Evolutionary conservation across 2,888 invertebrate genomes (phyloP), one percentile per base, ranked within the genome.

Genomic region (Sisyra nigra): DNA sequence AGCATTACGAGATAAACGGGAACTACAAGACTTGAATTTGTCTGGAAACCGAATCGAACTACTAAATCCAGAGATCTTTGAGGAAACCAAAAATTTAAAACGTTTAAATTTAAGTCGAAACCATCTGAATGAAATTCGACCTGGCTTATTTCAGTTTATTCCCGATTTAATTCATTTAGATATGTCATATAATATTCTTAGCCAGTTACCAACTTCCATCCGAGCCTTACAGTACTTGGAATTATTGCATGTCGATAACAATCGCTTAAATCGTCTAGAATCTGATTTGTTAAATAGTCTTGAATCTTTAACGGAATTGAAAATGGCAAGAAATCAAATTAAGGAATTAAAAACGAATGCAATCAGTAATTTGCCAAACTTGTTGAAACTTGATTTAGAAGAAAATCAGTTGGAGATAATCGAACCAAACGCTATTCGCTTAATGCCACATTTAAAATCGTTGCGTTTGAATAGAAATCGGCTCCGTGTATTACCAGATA

Each of bases 401-500:
- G 80, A 79, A 53, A 87, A 92, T 58, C 79, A 86, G 54, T 68
- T 92, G 29, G 74, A 76, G 55, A 66, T 75, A 14, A 68, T 89
- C 29, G 80, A 85, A 53, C 68, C 80, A 0, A 78, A 80, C 47
- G 76, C 85, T 0, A 71, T 91, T 30, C 67, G 72, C 44, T 70
- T 74, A 45, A 59, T 89, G 36, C 80, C 82, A 0, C 76, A 76
- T 45, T 58, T 86, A 19, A 70, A 75, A 45, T 75, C 78, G 5
- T 62, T 89, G 14, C 73, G 75, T 43, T 61, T 88, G 44, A 77
- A 79, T 29, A 73, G 74, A 51, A 85, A 85, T 57, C 76, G 76
- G 48, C 64, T 85, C n/a, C 67, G 74, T 48, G 79, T 81, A 53
- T 66, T 89, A 41, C 82, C 84, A 29, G 80, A 79, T 55, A 71